phyloP scores from a whole-genome alignment of 2,797 vertebrate genomes.

The Poeciliopsis turneri region DNA sequence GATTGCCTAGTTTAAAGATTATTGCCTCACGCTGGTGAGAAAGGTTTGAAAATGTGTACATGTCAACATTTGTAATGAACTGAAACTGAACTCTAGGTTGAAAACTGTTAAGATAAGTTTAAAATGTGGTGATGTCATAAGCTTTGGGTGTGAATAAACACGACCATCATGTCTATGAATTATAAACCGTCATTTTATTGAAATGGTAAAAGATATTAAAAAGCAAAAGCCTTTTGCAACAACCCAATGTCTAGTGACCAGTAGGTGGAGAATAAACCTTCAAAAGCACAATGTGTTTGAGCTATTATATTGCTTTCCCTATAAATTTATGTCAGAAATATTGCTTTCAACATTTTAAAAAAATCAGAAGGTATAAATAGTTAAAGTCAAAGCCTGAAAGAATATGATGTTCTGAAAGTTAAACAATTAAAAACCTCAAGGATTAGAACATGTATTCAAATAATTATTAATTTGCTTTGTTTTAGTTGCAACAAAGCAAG shows the following conservation, averaged over 20 bases:
- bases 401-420: not conserved
- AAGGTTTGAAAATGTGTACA: constrained; percentile 30
- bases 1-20: constrained; percentile 36
- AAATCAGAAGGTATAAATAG: too few species aligned
- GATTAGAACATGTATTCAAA: not conserved
- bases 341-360: not conserved
- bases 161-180: not conserved
- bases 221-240: too few species aligned
- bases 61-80: constrained; percentile 9
- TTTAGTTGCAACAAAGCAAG: not conserved
- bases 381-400: too few species aligned
- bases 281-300: too few species aligned
- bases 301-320: too few species aligned
- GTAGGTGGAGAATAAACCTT: too few species aligned
- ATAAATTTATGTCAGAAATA: not conserved
- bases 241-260: too few species aligned
- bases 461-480: not conserved
- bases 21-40: constrained; percentile 25
- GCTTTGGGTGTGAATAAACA: not conserved
- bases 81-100: not conserved
- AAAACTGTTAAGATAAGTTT: not conserved
- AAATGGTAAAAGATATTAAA: too few species aligned
- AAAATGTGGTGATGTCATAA: not conserved
- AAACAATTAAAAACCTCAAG: not conserved
- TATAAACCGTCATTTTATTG: too few species aligned